Base-by-base conservation (phyloP, 1,140 invertebrate species). In the Arion vulgaris region DNA sequence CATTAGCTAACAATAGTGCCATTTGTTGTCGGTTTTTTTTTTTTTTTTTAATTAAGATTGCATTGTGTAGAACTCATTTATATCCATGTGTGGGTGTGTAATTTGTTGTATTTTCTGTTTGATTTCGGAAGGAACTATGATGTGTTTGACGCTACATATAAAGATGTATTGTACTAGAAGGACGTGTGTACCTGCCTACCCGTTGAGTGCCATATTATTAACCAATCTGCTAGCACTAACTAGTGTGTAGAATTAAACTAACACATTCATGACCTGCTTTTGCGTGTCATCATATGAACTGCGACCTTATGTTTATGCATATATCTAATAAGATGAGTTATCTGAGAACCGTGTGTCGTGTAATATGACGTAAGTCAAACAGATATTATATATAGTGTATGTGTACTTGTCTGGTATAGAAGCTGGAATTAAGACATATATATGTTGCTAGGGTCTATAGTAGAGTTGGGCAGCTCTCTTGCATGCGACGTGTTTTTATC, bases 11-110 rank as follows among this genome's bases (percentile, higher is more conserved):
- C 7, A 57, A 26, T 15, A 15, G 51, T 57, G 51, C 51, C 51
- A 57, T 57, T 45, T n/a, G n/a, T n/a, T n/a, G n/a, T n/a, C n/a
- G 41, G 51, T 57, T 57, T 57, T 19, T 57, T 57, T 57, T 57
- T 19, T 26, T 19, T 4, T 26, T 23, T 26, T 2, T 7, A 19
- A 57, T 2, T 7, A 19, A 57, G 15, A 4, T 57, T 26, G 51
- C 51, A 57, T 23, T 57, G 1, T 19, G 51, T 19, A 57, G 23
- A 11, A 4, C 23, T 57, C 51, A 57, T 26, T 26, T 57, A 57
- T 26, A 4, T 57, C 15, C 41, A 45, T 15, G 41, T 45, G 15
- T 45, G 15, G 41, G 41, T 45, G 5, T 45, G 41, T 45, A 15
- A 11, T 57, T 57, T 17, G 2, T 57, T 17, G 19, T 11, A 23